These are phyloP conservation scores for Apogon talboti DNA, from an alignment of 2,797 vertebrate species.

Conservation along the genomic window DNA sequence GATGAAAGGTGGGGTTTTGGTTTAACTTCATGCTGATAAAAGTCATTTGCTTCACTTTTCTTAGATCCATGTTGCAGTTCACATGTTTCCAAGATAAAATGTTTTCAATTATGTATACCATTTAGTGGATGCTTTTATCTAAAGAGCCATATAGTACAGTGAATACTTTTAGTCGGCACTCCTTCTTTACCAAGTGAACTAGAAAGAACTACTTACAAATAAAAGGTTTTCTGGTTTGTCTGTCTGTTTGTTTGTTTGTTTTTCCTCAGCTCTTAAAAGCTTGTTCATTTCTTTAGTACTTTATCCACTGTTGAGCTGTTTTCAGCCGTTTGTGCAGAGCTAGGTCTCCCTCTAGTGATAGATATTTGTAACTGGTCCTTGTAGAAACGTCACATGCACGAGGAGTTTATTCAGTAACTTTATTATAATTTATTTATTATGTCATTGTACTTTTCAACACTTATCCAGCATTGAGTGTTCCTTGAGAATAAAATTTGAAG, in stretches of 20 bases:
- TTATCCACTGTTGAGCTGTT: background rate
- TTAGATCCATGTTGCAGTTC: slow-evolving; percentile 44
- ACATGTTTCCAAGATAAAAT: slow-evolving; percentile 55
- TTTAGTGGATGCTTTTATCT: slow-evolving; percentile 71
- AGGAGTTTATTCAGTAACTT: no score
- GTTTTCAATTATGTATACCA: slow-evolving; percentile 72
- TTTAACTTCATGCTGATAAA: slow-evolving; percentile 1
- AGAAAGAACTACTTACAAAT: slow-evolving; percentile 60
- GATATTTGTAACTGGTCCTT: slow-evolving; percentile 15
- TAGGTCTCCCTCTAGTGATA: slow-evolving; percentile 71
- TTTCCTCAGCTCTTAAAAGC: slow-evolving; percentile 32
- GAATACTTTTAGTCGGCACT: slow-evolving; percentile 48
- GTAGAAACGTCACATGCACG: background rate
- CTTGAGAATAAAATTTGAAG: no score
- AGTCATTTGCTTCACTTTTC: background rate
- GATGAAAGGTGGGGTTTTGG: background rate
- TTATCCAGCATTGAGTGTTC: no score
- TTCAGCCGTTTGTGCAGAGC: slow-evolving; percentile 27
- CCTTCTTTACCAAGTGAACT: slow-evolving; percentile 37
- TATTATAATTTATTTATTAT: background rate
- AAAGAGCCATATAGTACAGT: slow-evolving; percentile 43
- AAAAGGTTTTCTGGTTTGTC: slow-evolving; percentile 47
- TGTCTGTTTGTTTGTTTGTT: slow-evolving; percentile 40
- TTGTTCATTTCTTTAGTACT: slow-evolving; percentile 11
- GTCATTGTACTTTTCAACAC: background rate